A percentile compares a stretch with the other conserved stretches of the same genome.
Evolutionary conservation across 2,888 invertebrate species (phyloP).

Genomic region (Hermodice carunculata): DNA sequence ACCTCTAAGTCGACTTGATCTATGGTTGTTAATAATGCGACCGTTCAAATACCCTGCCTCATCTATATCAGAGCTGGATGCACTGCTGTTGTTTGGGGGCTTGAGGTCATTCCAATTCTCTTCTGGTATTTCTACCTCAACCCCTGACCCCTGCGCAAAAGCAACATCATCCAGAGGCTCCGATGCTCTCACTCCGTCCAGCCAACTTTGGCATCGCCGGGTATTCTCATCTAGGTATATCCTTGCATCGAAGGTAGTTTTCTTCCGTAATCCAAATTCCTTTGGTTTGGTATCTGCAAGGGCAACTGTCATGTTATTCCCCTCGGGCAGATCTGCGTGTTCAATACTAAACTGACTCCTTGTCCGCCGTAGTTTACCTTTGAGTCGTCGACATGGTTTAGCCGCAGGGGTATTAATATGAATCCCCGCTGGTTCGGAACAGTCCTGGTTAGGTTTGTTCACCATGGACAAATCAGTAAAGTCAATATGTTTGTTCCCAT

Average conservation of each 20-base stretch:
- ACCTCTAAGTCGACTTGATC: too few species aligned
- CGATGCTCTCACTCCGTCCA: constrained; percentile 56
- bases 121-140: constrained; percentile 42
- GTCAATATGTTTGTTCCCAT: too few species aligned
- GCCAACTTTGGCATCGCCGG: constrained; percentile 59
- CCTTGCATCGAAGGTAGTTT: constrained; percentile 45
- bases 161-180: constrained; percentile 55
- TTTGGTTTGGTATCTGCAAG: constrained; percentile 56
- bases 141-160: constrained; percentile 38
- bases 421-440: too few species aligned
- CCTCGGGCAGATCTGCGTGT: constrained; percentile 56
- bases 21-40: too few species aligned
- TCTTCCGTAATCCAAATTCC: constrained; percentile 40
- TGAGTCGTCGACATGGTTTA: too few species aligned
- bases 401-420: too few species aligned
- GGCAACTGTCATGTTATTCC: constrained; percentile 48
- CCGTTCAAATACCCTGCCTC: too few species aligned
- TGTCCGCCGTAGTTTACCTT: constrained; percentile 50
- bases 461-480: too few species aligned
- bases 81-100: too few species aligned
- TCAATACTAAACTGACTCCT: constrained; percentile 58
- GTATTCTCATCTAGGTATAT: constrained; percentile 57
- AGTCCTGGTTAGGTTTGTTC: too few species aligned
- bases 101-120: constrained; percentile 40
- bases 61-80: too few species aligned